Base-by-base conservation (phyloP, 2,888 invertebrate species). In the Diplolepis rosae region DNA sequence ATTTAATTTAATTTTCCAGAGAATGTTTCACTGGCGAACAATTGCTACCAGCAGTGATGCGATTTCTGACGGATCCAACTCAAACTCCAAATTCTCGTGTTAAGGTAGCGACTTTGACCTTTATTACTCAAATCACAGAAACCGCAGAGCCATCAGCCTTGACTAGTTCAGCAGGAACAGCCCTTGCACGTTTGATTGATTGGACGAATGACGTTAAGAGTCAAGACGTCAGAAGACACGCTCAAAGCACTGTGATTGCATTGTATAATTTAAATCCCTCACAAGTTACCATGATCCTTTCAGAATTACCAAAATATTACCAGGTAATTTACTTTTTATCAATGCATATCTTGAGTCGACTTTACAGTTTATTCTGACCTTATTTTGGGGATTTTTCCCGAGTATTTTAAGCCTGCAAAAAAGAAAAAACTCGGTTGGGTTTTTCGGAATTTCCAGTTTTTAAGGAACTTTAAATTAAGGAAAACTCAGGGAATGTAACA, bases 251-350 rank as follows among this genome's bases (percentile, higher is more conserved):
- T 80, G 90, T 98, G 66, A 93, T 96, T 68, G 94, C 95, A 5
- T 90, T 98, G 68, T 98, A 97, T 90, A 96, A 97, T 90, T 93
- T 96, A 78, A 97, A 97, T 89, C 94, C 97, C 1, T 94, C 96
- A 35, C 94, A 97, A 91, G 95, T 98, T 89, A 96, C 96, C 45
- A 92, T 94, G 86, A 90, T 97, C 76, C 90, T 95, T 85, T 91
- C 93, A 32, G 93, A 93, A 79, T 89, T 95, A 77, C 93, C 95
- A 6, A 92, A 93, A 74, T 93, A 93, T 56, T 93, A 93, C 80
- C 90, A 90, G 84, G 90, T 89, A 77, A 68, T 74, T 15, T 13
- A 28, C 28, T 61, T 30, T 32, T 61, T 61, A 3, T 61, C 18
- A 13, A 13, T 30, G 24, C 9, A 13, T 61, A 28, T 61, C 32